phyloP scores from a whole-genome alignment of 2,888 invertebrate genomes.

The Copidosoma aretas region DNA sequence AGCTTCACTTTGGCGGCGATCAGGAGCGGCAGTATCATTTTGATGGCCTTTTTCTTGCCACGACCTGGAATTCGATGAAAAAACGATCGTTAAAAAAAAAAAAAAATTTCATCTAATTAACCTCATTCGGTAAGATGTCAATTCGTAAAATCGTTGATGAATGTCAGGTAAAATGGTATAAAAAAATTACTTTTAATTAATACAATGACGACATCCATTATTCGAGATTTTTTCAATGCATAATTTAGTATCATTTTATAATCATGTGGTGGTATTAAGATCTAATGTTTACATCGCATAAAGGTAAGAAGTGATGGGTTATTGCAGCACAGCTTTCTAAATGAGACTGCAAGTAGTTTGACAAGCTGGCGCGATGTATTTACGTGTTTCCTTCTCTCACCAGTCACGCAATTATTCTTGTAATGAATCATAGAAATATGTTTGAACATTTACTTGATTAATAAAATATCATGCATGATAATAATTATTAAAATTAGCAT shows the following conservation, averaged over 20 bases:
- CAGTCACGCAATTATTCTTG: neutral
- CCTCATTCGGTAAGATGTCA: no score
- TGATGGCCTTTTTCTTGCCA: conserved; percentile 63
- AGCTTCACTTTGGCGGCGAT: conserved; percentile 69
- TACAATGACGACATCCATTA: neutral
- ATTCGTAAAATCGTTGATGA: neutral
- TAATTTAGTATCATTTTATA: neutral
- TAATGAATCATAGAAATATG: neutral
- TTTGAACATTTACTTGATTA: neutral
- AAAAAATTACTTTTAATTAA: neutral
- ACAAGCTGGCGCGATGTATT: neutral
- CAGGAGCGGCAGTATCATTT: conserved; percentile 67
- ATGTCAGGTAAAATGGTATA: no score
- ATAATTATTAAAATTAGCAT: no score
- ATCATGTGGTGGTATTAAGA: neutral
- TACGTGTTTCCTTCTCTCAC: neutral
- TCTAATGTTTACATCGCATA: neutral
- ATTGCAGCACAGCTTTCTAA: conserved; percentile 24
- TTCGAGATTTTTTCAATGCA: neutral
- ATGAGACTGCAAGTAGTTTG: conserved; percentile 12
- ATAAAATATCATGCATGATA: neutral
- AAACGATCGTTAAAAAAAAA: neutral
- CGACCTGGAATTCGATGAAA: conserved; percentile 23
- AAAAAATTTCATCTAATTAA: no score
- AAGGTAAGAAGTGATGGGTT: conserved; percentile 15